phyloP scores from a whole-genome alignment of 23 tunicate genomes.

The Ciona savignyi region DNA sequence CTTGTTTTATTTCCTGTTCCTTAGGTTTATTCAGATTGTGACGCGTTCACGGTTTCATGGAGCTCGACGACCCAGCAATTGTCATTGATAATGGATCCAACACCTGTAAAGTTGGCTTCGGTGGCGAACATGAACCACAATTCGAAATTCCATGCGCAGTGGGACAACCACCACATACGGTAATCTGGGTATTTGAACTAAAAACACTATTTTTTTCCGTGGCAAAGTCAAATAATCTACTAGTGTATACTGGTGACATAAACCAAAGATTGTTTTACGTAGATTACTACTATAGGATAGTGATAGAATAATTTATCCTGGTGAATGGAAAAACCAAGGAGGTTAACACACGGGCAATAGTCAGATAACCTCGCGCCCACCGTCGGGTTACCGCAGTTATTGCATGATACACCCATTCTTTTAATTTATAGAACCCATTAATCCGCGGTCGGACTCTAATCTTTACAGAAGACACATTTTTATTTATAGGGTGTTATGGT shows the following conservation, averaged over 20 bases:
- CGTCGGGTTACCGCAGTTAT: too few relatives aligned
- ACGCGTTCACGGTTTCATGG: background rate
- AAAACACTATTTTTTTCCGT: background rate
- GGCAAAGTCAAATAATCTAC: too few relatives aligned
- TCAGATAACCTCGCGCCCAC: too few relatives aligned
- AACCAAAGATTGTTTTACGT: too few relatives aligned
- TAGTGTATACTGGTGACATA: too few relatives aligned
- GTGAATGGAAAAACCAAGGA: too few relatives aligned
- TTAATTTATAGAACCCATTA: too few relatives aligned
- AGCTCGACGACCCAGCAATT: background rate
- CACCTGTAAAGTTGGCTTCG: conserved; percentile 21
- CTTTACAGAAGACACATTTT: too few relatives aligned
- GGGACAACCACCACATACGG: conserved; percentile 17
- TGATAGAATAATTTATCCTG: too few relatives aligned
- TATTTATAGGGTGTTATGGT: background rate
- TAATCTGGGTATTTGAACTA: background rate
- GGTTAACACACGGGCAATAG: too few relatives aligned
- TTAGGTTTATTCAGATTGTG: background rate
- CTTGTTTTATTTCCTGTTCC: background rate
- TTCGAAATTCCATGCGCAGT: conserved; percentile 12
- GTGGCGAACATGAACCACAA: conserved; percentile 22
- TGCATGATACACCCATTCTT: background rate
- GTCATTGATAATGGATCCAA: conserved; percentile 20
- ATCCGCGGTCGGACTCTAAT: too few relatives aligned
- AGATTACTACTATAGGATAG: too few relatives aligned